Percentiles rank a stretch among this genome's conserved stretches.
phyloP scores from a whole-genome alignment of 1,140 invertebrate species.

The Scaptomyza montana region DNA sequence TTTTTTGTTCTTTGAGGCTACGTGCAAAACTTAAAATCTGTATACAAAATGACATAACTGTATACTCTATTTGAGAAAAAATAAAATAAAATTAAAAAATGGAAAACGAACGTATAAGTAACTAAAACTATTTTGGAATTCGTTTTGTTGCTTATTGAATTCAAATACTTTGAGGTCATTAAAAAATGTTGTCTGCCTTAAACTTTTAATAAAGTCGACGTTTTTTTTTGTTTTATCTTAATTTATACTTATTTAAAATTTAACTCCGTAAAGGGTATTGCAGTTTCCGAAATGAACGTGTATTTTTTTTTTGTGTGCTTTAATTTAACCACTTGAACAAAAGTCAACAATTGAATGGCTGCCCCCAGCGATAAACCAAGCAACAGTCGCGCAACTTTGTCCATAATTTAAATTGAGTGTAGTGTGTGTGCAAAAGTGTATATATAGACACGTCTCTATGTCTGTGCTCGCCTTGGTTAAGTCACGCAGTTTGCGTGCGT shows the following conservation, averaged over 20 bases:
- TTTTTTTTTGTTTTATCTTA: no score
- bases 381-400: constrained; percentile 83
- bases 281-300: constrained; percentile 8
- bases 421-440: constrained; percentile 12
- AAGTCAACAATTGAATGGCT: constrained; percentile 76
- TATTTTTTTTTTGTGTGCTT: constrained; percentile 31
- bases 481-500: constrained; percentile 77
- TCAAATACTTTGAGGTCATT: no score
- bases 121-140: no score
- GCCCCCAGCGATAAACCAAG: constrained; percentile 74
- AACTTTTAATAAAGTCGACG: no score
- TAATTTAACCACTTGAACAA: constrained; percentile 71
- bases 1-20: constrained; percentile 26
- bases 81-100: background rate
- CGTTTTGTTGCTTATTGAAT: no score
- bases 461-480: constrained; percentile 46
- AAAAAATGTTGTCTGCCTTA: no score
- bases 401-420: constrained; percentile 71
- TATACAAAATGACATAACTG: constrained; percentile 20
- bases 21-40: constrained; percentile 54
- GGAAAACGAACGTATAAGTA: no score
- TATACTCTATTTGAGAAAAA: constrained; percentile 8
- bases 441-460: background rate
- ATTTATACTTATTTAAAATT: no score
- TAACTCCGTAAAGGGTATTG: background rate